These are phyloP conservation scores for Trichechus manatus DNA, from an alignment of 2,113 vertebrate genomes.

Conservation along the genomic window DNA sequence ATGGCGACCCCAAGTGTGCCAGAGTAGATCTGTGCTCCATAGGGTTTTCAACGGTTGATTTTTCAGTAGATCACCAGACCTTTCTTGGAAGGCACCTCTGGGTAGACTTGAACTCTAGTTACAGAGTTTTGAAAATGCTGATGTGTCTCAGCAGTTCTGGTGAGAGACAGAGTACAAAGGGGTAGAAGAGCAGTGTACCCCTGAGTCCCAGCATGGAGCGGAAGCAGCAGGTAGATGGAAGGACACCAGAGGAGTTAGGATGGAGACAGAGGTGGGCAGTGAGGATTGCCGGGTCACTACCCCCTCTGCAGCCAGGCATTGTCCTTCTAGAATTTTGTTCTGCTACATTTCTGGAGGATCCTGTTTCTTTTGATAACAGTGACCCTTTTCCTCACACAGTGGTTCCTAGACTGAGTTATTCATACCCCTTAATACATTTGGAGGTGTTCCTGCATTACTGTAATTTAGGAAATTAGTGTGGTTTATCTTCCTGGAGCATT, in stretches of 20 bases:
- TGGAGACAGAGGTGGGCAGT: too few relatives aligned
- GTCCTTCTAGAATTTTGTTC: background rate
- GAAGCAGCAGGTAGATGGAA: rapidly evolving
- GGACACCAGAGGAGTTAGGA: too few relatives aligned
- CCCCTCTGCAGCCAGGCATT: rapidly evolving
- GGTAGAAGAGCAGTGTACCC: rapidly evolving
- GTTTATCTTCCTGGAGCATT: background rate
- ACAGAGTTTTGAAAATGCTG: background rate
- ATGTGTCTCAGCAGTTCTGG: background rate
- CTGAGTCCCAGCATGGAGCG: background rate
- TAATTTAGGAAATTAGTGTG: background rate
- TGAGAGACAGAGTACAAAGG: background rate
- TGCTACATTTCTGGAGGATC: background rate
- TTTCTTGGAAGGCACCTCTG: background rate
- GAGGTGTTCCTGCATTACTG: background rate
- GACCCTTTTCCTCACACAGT: background rate
- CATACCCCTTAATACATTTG: background rate
- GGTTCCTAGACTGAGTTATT: background rate
- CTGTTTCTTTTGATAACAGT: background rate
- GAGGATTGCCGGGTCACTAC: background rate
- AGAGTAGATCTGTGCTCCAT: background rate
- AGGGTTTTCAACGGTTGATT: background rate
- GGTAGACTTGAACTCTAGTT: too few relatives aligned
- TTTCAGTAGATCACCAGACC: background rate
- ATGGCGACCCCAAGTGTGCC: background rate